Evolutionary conservation across 2,888 invertebrate genomes (phyloP).

Genomic region (Idaea aversata): DNA sequence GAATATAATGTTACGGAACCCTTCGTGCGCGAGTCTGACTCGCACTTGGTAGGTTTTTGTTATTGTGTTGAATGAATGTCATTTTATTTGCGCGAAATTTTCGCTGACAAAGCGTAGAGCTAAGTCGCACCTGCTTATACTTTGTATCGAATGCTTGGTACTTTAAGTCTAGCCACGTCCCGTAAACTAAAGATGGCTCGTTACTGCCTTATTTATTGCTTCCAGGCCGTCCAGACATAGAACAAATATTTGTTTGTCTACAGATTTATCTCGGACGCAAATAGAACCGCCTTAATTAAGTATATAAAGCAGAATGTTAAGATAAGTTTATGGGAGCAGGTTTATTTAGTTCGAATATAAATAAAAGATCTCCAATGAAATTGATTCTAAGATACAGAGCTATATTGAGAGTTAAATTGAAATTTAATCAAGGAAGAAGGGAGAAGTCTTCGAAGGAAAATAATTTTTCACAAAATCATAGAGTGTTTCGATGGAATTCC

Average conservation of each 20-base stretch:
- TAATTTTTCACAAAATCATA: too few relatives aligned
- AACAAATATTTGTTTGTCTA: background rate
- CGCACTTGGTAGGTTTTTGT: too few relatives aligned
- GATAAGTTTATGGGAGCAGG: background rate
- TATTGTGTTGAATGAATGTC: too few relatives aligned
- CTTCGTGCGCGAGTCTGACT: too few relatives aligned
- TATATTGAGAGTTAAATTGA: too few relatives aligned
- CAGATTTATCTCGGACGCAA: background rate
- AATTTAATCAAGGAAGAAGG: too few relatives aligned
- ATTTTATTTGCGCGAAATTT: too few relatives aligned
- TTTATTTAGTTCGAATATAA: background rate
- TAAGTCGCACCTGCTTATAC: background rate
- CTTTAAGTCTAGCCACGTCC: background rate
- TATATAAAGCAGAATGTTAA: background rate
- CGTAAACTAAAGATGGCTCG: background rate
- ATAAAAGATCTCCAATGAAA: background rate
- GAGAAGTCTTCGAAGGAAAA: too few relatives aligned
- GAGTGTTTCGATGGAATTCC: too few relatives aligned
- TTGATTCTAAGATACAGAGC: too few relatives aligned
- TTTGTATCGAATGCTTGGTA: background rate
- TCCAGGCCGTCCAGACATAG: background rate
- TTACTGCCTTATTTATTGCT: background rate
- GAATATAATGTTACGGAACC: too few relatives aligned
- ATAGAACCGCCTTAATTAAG: background rate
- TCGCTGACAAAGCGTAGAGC: too few relatives aligned